These are phyloP conservation scores for Calameuta idolon DNA, from an alignment of 2,888 invertebrate species.

Conservation along the genomic window DNA sequence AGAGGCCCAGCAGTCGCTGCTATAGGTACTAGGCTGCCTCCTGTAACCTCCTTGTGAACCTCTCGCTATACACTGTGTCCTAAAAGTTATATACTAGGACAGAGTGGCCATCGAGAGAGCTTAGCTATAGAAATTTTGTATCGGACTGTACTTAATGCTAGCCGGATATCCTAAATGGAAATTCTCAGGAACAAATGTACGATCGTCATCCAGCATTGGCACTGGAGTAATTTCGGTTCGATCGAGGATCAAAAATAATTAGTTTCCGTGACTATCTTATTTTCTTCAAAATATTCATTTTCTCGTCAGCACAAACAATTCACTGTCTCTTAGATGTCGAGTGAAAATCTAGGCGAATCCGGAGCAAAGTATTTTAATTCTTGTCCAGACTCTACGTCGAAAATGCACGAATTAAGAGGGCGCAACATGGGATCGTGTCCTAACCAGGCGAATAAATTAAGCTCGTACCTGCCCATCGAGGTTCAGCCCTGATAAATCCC, in stretches of 20 bases:
- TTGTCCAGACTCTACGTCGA: constrained; percentile 13
- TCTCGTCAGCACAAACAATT: neutral
- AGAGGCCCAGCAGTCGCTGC: constrained; percentile 63
- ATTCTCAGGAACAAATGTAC: neutral
- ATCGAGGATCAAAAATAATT: neutral
- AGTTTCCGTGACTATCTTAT: neutral
- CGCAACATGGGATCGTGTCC: constrained; percentile 26
- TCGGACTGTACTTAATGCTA: neutral
- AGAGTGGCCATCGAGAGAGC: neutral
- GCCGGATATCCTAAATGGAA: neutral
- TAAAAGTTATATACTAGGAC: constrained; percentile 28
- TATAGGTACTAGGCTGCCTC: constrained; percentile 58
- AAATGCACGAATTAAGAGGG: constrained; percentile 49
- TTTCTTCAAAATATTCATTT: neutral
- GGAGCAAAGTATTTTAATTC: neutral
- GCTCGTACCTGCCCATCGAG: constrained; percentile 51
- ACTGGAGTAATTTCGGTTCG: neutral
- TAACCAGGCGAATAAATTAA: constrained; percentile 49
- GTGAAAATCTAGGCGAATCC: neutral
- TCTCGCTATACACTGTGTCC: constrained; percentile 43
- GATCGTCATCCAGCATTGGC: neutral
- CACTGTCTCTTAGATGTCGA: neutral
- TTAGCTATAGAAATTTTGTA: neutral
- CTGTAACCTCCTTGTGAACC: constrained; percentile 55
- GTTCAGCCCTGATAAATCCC: constrained; percentile 56